Percentiles rank a stretch among this genome's conserved stretches.
Conservation (phyloP, 1,140 invertebrate species). For the Cotesia glomerata region DNA sequence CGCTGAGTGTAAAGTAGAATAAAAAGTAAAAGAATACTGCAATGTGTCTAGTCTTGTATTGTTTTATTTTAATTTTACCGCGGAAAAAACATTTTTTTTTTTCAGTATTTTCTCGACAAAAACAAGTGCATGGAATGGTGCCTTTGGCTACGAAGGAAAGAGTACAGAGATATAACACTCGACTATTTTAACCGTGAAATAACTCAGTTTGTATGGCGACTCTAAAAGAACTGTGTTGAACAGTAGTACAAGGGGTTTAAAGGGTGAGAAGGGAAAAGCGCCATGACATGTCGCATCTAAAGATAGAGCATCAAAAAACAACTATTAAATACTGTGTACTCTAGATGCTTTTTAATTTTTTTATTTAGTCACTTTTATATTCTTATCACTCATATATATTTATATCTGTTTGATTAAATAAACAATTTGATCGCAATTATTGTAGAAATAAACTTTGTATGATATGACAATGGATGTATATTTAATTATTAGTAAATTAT, state of each 20-base stretch:
- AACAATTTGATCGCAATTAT: too few relatives aligned
- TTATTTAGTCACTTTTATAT: slow-evolving; percentile 7
- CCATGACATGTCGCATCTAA: slow-evolving; percentile 53
- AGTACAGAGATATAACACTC: slow-evolving; percentile 46
- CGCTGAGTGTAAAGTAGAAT: too few relatives aligned
- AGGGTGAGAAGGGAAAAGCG: slow-evolving; percentile 32
- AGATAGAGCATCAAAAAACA: slow-evolving; percentile 54
- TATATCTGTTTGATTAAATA: neutral
- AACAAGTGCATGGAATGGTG: neutral
- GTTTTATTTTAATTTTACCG: too few relatives aligned
- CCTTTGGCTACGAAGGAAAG: slow-evolving; percentile 21
- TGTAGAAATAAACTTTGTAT: too few relatives aligned
- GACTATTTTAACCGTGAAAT: slow-evolving; percentile 60
- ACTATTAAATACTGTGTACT: slow-evolving; percentile 45
- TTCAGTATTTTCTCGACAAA: neutral
- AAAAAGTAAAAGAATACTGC: too few relatives aligned
- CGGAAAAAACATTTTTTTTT: too few relatives aligned
- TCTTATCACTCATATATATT: neutral
- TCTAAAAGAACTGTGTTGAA: slow-evolving; percentile 25
- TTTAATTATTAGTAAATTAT: too few relatives aligned
- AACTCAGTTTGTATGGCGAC: slow-evolving; percentile 46
- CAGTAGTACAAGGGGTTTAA: slow-evolving; percentile 14
- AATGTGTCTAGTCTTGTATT: too few relatives aligned
- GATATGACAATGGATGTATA: too few relatives aligned
- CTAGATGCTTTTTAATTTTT: slow-evolving; percentile 37